Conservation (phyloP, 2,888 invertebrate genomes). For the Pyrochroa serraticornis region DNA sequence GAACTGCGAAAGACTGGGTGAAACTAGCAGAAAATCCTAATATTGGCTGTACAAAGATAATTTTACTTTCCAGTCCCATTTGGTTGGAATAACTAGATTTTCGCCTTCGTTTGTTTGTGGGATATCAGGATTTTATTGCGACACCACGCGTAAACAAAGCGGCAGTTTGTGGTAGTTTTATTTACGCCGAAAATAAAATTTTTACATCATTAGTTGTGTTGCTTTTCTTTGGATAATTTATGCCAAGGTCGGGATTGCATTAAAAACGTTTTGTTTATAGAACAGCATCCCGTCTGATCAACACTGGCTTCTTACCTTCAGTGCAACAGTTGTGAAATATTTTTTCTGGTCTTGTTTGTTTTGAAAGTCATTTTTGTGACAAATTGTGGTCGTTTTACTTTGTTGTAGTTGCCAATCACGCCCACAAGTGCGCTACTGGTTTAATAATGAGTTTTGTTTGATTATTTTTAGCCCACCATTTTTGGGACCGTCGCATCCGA, state of each 20-base stretch:
- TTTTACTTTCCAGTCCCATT: not conserved
- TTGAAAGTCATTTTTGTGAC: slow-evolving; percentile 33
- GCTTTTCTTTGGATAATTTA: slow-evolving; percentile 1
- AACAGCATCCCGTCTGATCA: slow-evolving; percentile 20
- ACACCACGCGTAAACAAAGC: too few relatives aligned
- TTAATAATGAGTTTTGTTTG: slow-evolving; percentile 35
- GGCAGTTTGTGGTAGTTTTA: too few relatives aligned
- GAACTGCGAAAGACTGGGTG: too few relatives aligned
- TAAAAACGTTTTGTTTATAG: slow-evolving; percentile 14
- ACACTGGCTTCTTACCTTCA: slow-evolving; percentile 10
- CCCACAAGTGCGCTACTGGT: slow-evolving; percentile 15
- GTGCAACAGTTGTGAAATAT: slow-evolving; percentile 9
- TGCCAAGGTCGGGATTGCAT: slow-evolving; percentile 6
- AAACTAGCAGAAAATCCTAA: too few relatives aligned
- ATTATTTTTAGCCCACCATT: slow-evolving; percentile 66
- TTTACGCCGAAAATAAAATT: not conserved
- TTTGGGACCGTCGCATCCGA: slow-evolving; percentile 69
- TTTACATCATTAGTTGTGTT: not conserved
- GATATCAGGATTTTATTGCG: too few relatives aligned
- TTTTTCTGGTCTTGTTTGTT: slow-evolving; percentile 9
- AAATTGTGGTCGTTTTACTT: slow-evolving; percentile 16
- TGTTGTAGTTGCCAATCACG: slow-evolving; percentile 30
- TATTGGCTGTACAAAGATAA: not conserved
- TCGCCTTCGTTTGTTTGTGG: not conserved
- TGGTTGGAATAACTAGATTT: too few relatives aligned